phyloP scores from a whole-genome alignment of 2,113 vertebrate species.

The Hassar affinis region DNA sequence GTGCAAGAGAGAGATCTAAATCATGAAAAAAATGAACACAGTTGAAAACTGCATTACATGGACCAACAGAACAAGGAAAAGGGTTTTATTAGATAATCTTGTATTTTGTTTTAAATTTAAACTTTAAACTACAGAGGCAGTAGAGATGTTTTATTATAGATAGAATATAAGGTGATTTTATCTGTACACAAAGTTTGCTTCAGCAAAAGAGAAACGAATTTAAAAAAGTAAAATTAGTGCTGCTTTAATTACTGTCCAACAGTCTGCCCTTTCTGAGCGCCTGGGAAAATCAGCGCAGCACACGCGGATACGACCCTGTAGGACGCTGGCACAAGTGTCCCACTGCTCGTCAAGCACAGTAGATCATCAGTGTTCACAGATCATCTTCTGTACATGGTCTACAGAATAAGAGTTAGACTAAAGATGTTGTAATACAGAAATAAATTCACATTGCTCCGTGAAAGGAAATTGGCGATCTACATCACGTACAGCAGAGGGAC shows the following conservation, averaged over 20 bases:
- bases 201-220: neutral
- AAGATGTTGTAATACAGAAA: neutral
- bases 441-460: neutral
- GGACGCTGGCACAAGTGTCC: neutral
- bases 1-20: neutral
- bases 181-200: neutral
- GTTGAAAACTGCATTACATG: neutral
- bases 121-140: neutral
- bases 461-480: neutral
- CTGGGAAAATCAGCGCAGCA: constrained; percentile 4
- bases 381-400: neutral
- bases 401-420: neutral
- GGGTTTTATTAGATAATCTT: neutral
- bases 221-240: neutral
- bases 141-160: neutral
- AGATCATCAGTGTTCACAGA: neutral
- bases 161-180: neutral
- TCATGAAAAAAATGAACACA: neutral
- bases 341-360: neutral
- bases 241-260: constrained; percentile 14
- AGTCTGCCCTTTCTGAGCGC: neutral
- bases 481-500: neutral
- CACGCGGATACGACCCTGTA: neutral
- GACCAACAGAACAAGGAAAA: neutral
- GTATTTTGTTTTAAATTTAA: neutral